Base-by-base conservation (phyloP, 2,797 vertebrate species). In the Sarcoramphus papa region DNA sequence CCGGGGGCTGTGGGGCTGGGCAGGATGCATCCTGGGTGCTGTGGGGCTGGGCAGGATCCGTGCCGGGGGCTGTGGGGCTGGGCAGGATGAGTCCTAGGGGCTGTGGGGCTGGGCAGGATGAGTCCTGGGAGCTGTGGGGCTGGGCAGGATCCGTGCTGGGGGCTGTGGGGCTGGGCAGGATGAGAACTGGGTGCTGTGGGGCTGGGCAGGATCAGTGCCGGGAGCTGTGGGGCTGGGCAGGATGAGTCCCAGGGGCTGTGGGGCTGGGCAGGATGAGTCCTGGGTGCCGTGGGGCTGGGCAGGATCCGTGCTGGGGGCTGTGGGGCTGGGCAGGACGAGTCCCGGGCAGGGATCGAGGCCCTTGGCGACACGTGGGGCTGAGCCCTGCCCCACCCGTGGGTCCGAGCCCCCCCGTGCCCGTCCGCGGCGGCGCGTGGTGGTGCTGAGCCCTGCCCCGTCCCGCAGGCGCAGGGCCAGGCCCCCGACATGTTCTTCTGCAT, bases 401-500 rank as follows among this genome's bases (percentile, higher is more conserved):
- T 37, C 40, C 9, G 2, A 50, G 30, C n/a, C n/a, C n/a, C n/a
- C n/a, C n/a, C n/a, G 7, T 8, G 21, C 31, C 30, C 72, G 11
- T 4, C 27, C 14, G 1, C 23, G 37, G 30, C 51, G 33, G 53
- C 4, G 6, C 3, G 6, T 7, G 28, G 47, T 20, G 43, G n/a
- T n/a, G n/a, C 87, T 77, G 80, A 85, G 16, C 11, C 12, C 7
- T 1, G 4, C 17, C 9, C 6, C 2, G 0, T 33, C 25, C 27
- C 48, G 3, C 95, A 99, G 99, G 98, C 98, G 35, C 96, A 97
- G 48, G 98, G 98, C 15, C 90, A 98, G 80, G 85, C 97, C 25
- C 98, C 99, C 0, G 99, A 99, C 96, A 99, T 99, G 99, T 98
- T 98, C 93, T 99, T 99, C 97, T 99, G 99, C 90, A 97, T 99